These are phyloP conservation scores for Drosophila setifemur DNA, from an alignment of 1,140 invertebrate species.

Conservation along the genomic window DNA sequence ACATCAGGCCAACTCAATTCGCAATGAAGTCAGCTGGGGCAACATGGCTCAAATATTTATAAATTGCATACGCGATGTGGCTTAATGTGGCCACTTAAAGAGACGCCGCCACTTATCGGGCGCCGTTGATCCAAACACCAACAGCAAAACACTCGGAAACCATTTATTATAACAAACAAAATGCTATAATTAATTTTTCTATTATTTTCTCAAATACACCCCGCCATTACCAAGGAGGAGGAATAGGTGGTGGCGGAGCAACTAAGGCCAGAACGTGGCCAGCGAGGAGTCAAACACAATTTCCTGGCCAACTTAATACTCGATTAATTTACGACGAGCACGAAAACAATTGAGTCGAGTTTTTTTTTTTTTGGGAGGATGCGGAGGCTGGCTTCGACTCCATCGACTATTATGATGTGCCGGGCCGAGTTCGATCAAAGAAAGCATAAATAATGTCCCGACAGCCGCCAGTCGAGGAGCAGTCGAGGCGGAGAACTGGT, in stretches of 20 bases:
- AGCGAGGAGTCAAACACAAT: slow-evolving; percentile 59
- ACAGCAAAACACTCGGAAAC: slow-evolving; percentile 36
- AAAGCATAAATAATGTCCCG: slow-evolving; percentile 74
- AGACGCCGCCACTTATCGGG: slow-evolving; percentile 58
- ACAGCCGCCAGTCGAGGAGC: slow-evolving; percentile 26
- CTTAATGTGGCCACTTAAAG: slow-evolving; percentile 67
- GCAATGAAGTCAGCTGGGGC: slow-evolving; percentile 16
- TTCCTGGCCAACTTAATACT: slow-evolving; percentile 63
- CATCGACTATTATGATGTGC: slow-evolving; percentile 64
- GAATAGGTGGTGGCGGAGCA: slow-evolving; percentile 7
- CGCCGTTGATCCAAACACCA: slow-evolving; percentile 65
- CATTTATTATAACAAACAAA: slow-evolving; percentile 70
- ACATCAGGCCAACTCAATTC: slow-evolving; percentile 33
- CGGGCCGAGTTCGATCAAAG: slow-evolving; percentile 75
- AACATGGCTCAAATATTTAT: slow-evolving; percentile 43
- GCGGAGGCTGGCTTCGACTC: slow-evolving; percentile 20
- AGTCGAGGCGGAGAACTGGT: slow-evolving; percentile 40
- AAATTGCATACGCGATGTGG: slow-evolving; percentile 58
- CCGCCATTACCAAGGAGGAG: slow-evolving; percentile 14
- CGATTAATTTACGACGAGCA: slow-evolving; percentile 69
- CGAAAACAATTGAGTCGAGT: slow-evolving; percentile 59
- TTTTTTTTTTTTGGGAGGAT: neutral
- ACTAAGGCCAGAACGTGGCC: slow-evolving; percentile 32
- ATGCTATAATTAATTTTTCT: slow-evolving; percentile 73
- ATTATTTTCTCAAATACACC: slow-evolving; percentile 57